Conservation (phyloP, 2,113 vertebrate species). For the Megalops atlanticus region DNA sequence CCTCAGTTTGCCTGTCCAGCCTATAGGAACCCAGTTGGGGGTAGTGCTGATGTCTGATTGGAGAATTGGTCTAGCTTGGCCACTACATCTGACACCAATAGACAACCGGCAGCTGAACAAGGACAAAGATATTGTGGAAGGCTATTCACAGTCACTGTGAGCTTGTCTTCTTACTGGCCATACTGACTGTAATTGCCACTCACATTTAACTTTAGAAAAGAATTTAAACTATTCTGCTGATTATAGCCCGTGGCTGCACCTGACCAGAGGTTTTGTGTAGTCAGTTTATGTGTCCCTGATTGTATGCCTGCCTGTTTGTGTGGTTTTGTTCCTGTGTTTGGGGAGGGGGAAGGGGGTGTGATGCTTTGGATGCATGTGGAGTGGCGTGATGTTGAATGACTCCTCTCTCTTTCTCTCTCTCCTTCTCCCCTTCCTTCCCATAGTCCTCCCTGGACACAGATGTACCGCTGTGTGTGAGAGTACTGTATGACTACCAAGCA, state of each 20-base stretch:
- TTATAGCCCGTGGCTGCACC: neutral
- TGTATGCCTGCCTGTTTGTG: neutral
- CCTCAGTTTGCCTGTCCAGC: too few relatives aligned
- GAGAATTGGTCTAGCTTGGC: too few relatives aligned
- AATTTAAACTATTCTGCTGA: neutral
- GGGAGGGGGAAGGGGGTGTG: neutral
- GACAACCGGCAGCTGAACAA: too few relatives aligned
- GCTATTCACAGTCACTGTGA: neutral
- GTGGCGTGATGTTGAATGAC: neutral
- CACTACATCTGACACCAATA: too few relatives aligned
- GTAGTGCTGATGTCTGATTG: too few relatives aligned
- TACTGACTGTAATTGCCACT: neutral
- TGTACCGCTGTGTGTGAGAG: slow-evolving; percentile 66
- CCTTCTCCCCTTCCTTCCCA: slow-evolving; percentile 48
- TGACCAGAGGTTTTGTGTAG: neutral
- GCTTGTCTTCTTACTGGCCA: neutral
- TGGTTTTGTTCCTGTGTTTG: neutral
- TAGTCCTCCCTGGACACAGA: slow-evolving; percentile 36
- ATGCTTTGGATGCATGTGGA: neutral
- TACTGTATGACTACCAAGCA: slow-evolving; percentile 76
- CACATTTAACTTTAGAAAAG: neutral
- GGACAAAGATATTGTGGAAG: neutral
- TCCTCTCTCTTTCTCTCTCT: slow-evolving; percentile 12
- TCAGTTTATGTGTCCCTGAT: neutral
- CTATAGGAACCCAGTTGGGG: too few relatives aligned